Base-by-base conservation (phyloP, 2,888 invertebrate genomes). In the Eumerus sabulonum region DNA sequence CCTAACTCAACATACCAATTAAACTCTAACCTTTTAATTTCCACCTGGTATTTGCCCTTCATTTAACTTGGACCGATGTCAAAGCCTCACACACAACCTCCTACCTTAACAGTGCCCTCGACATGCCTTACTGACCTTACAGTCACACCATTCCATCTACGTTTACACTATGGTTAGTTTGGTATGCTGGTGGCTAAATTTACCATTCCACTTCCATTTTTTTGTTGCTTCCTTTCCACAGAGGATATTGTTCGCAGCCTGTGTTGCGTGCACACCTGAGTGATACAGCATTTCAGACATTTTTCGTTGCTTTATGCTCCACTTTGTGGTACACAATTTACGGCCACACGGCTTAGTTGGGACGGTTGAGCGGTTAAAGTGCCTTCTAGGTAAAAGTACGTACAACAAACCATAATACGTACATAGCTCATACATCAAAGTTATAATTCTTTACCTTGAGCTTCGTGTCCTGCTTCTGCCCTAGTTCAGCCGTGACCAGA, bases 241-340 rank as follows among this genome's bases (percentile, higher is more conserved):
- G 36, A 56, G 62, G 62, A 62, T 71, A 71, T 71, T 48, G 62
- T 48, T 56, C 47, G 70, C 56, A 48, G 56, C 42, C 54, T 62
- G 62, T 40, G 70, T 71, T 62, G 54, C 56, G 47, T 71, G 51
- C 14, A 16, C 51, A 68, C 42, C 45, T 68, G 44, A 60, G 36
- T 68, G 59, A 59, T 68, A 51, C 44, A 9, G 38, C 53, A 60
- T 51, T 67, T 50, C 38, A 53, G 53, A 35, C 27, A n/a, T 68
- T 68, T 36, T 53, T 53, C 13, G 42, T 36, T 67, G 27, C 50
- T 71, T 47, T 70, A 45, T 48, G 48, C 42, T 51, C 36, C 56
- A 48, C 12, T 48, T 50, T 62, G 54, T 44, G 27, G 68, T 53
- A 16, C 11, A 27, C 19, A 38, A 70, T 70, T 70, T 70, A 60